Conservation (phyloP, 2,113 vertebrate species). For the Crypturellus undulatus region DNA sequence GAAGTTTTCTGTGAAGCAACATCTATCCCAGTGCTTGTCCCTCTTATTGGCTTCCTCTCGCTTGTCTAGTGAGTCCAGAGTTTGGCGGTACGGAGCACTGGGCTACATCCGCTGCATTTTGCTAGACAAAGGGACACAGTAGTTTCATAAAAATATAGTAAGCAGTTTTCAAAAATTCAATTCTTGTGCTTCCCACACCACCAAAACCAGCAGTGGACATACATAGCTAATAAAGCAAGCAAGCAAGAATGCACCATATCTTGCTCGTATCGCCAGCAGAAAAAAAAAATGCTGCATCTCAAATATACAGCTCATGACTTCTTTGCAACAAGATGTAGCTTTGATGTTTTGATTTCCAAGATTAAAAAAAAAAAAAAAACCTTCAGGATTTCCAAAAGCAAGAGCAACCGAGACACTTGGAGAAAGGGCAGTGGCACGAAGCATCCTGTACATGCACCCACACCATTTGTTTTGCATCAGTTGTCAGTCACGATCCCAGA, state of each 20-base stretch:
- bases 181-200: background rate
- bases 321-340: rapidly evolving
- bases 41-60: background rate
- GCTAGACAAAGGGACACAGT: background rate
- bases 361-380: background rate
- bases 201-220: background rate
- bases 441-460: background rate
- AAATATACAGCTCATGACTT: background rate
- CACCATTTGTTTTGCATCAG: background rate
- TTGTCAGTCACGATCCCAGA: background rate
- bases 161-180: background rate
- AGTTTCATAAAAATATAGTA: background rate
- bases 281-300: background rate
- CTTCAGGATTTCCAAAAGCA: conserved; percentile 13
- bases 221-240: background rate
- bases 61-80: background rate
- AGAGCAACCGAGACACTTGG: background rate
- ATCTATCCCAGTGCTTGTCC: rapidly evolving
- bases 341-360: background rate
- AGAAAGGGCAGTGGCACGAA: conserved; percentile 14
- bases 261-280: background rate
- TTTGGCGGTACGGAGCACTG: background rate
- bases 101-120: background rate
- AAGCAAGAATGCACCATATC: background rate
- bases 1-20: background rate